Percentiles rank a stretch among this genome's conserved stretches.
These are phyloP conservation scores for Lathronympha strigana DNA, from an alignment of 2,888 invertebrate genomes.

Conservation along the genomic window DNA sequence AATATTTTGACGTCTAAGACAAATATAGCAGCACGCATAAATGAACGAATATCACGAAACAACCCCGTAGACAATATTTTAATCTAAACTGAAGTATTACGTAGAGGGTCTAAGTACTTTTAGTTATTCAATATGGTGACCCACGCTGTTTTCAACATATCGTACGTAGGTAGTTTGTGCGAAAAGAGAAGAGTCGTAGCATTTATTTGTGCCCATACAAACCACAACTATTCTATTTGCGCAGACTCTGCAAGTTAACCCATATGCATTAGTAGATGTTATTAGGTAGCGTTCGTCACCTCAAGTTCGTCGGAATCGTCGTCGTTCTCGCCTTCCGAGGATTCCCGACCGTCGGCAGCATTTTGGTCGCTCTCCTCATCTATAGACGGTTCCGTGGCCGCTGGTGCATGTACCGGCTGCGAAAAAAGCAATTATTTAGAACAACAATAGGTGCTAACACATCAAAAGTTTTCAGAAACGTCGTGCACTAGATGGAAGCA, in stretches of 20 bases:
- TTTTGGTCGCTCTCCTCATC: slow-evolving; percentile 63
- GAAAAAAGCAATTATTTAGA: slow-evolving; percentile 19
- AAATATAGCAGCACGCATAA: not conserved
- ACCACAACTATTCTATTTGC: no score
- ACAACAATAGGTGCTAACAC: not conserved
- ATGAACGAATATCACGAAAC: not conserved
- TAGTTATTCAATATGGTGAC: no score
- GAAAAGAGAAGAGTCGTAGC: not conserved
- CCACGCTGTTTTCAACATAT: no score
- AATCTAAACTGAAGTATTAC: no score
- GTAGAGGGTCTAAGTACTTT: no score
- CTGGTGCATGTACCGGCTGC: slow-evolving; percentile 57
- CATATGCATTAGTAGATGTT: not conserved
- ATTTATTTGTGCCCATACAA: no score
- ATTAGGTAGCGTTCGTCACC: slow-evolving; percentile 64
- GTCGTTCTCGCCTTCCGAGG: slow-evolving; percentile 86
- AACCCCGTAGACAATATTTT: no score
- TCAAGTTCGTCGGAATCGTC: slow-evolving; percentile 88
- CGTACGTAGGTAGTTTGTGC: no score
- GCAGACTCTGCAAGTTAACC: no score
- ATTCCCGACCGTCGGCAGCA: slow-evolving; percentile 72
- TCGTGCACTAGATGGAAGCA: not conserved
- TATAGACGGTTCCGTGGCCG: slow-evolving; percentile 52
- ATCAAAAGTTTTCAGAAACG: not conserved
- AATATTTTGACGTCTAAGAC: not conserved